These are phyloP conservation scores for Desmodus rotundus DNA, from an alignment of 2,113 vertebrate species.

Conservation along the genomic window DNA sequence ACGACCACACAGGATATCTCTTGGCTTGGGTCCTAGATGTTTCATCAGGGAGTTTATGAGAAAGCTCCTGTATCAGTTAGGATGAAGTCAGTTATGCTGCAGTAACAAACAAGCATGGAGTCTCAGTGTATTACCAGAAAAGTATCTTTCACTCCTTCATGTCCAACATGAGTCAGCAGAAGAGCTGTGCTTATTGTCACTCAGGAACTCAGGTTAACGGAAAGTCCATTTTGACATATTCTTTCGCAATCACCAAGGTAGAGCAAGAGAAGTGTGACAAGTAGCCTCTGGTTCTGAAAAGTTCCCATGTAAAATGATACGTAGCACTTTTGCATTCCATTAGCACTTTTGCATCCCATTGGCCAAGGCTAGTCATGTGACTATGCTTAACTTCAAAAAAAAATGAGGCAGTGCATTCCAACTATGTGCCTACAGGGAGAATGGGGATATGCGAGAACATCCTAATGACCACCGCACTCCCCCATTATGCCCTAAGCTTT, in stretches of 20 bases:
- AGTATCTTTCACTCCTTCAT: not conserved
- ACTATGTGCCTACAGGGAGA: not conserved
- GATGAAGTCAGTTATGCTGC: not conserved
- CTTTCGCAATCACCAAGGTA: not conserved
- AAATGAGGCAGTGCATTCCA: not conserved
- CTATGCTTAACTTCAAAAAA: not conserved
- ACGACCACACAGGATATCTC: not conserved
- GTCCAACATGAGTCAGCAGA: not conserved
- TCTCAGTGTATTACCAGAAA: not conserved
- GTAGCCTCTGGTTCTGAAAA: not conserved
- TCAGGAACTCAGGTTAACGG: not conserved
- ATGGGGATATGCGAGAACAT: not conserved
- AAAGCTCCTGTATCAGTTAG: not conserved
- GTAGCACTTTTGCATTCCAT: not conserved
- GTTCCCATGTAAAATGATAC: not conserved
- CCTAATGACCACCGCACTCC: not conserved
- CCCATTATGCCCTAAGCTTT: not conserved
- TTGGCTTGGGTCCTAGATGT: not conserved
- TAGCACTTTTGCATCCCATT: not conserved
- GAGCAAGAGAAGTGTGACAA: not conserved
- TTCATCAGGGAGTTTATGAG: not conserved
- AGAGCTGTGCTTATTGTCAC: not conserved
- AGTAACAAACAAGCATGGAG: not conserved
- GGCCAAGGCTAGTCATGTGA: not conserved
- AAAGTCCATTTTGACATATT: not conserved